These are phyloP conservation scores for Pseudomyrmex cubaensis DNA, from an alignment of 1,140 invertebrate genomes.

Conservation along the genomic window DNA sequence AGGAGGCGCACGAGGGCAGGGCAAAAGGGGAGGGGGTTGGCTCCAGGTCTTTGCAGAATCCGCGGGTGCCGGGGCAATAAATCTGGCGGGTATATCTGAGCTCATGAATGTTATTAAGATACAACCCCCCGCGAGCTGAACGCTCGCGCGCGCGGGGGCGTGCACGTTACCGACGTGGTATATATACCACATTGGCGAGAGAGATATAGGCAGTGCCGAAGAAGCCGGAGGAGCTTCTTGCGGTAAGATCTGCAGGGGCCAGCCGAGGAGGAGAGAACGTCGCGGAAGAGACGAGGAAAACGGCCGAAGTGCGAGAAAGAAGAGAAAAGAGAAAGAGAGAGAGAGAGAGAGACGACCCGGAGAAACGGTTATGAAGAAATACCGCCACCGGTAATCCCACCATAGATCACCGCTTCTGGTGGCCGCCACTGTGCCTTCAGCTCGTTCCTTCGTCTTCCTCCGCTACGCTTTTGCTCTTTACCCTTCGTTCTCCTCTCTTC, in stretches of 20 bases:
- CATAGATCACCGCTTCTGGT: slow-evolving; percentile 82
- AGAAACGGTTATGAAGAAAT: slow-evolving; percentile 84
- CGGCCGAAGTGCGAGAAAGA: slow-evolving; percentile 4
- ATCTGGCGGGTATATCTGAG: slow-evolving; percentile 85
- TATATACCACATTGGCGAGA: slow-evolving; percentile 10
- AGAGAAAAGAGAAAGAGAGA: slow-evolving; percentile 60
- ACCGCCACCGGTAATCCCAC: slow-evolving; percentile 83
- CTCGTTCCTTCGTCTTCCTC: slow-evolving; percentile 74
- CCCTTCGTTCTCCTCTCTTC: slow-evolving; percentile 51
- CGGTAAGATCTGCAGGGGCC: slow-evolving; percentile 60
- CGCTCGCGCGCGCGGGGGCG: slow-evolving; percentile 67
- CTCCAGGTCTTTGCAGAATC: slow-evolving; percentile 80
- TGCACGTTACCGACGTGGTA: slow-evolving; percentile 61
- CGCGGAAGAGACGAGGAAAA: slow-evolving; percentile 39
- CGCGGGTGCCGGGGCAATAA: slow-evolving; percentile 83
- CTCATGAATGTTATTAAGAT: slow-evolving; percentile 86
- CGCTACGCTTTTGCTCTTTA: slow-evolving; percentile 31
- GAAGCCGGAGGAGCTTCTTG: slow-evolving; percentile 61
- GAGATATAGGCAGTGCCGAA: slow-evolving; percentile 71
- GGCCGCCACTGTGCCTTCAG: slow-evolving; percentile 76
- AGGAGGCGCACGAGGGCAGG: slow-evolving; percentile 26
- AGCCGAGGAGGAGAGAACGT: slow-evolving; percentile 43
- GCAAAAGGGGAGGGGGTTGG: slow-evolving; percentile 59
- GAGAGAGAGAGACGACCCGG: slow-evolving; percentile 68
- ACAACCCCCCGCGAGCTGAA: slow-evolving; percentile 83